A percentile compares a stretch with the other conserved stretches of the same genome.
phyloP scores from a whole-genome alignment of 2,113 vertebrate genomes.

The Pteropus alecto region DNA sequence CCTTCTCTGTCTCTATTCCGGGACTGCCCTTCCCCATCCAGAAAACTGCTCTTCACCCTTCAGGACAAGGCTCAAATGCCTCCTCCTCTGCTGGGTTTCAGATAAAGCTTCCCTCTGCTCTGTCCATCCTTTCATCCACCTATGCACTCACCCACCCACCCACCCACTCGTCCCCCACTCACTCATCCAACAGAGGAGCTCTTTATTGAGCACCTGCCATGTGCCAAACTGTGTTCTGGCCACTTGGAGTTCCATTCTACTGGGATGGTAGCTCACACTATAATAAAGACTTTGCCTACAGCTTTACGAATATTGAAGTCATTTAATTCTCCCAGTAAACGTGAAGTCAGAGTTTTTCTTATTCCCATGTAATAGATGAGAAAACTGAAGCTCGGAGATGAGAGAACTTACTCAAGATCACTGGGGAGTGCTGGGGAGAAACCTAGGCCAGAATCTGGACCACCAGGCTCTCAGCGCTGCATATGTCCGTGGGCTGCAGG shows the following conservation, averaged over 20 bases:
- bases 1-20: neutral
- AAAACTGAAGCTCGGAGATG: neutral
- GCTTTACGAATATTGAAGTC: neutral
- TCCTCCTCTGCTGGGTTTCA: neutral
- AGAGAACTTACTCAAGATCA: neutral
- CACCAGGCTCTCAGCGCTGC: accelerated
- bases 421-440: neutral
- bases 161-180: no score
- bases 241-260: neutral
- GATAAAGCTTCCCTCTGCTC: neutral
- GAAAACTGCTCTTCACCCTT: neutral
- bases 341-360: no score
- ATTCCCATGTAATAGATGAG: neutral
- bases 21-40: neutral
- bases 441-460: neutral
- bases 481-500: neutral
- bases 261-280: neutral
- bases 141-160: neutral
- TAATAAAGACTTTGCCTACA: neutral
- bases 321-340: neutral
- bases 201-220: neutral
- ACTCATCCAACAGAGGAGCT: neutral
- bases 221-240: neutral
- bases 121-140: no score
- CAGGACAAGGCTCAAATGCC: neutral